A percentile compares a stretch with the other conserved stretches of the same genome.
phyloP scores from a whole-genome alignment of 1,140 invertebrate genomes.

The Pygmarrhopalites habei region DNA sequence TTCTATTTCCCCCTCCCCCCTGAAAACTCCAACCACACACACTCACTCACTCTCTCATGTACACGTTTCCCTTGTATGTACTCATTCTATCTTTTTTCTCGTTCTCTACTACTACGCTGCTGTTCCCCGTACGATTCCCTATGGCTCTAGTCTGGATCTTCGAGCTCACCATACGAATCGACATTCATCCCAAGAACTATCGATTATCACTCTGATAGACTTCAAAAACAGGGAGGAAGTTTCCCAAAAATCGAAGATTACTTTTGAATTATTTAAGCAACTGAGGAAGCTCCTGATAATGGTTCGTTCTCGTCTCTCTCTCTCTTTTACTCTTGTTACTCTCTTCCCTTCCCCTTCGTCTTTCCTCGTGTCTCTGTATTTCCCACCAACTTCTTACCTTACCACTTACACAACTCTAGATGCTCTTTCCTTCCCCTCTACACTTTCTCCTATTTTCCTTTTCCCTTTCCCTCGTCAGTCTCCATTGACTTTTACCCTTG shows the following conservation, averaged over 20 bases:
- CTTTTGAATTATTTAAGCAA: conserved; percentile 40
- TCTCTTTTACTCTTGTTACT: background rate
- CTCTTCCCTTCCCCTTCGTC: conserved; percentile 7
- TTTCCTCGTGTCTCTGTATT: conserved; percentile 10
- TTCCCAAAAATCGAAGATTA: conserved; percentile 36
- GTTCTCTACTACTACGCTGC: too few species aligned
- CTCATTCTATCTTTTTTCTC: conserved; percentile 17
- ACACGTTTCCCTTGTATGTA: background rate
- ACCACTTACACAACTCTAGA: background rate
- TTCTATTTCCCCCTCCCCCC: background rate
- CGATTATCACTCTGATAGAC: conserved; percentile 41
- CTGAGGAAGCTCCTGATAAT: conserved; percentile 33
- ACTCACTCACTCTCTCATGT: too few species aligned
- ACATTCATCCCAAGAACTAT: conserved; percentile 37
- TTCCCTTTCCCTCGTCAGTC: background rate
- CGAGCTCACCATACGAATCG: conserved; percentile 27
- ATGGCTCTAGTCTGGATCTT: conserved; percentile 39
- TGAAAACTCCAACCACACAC: too few species aligned
- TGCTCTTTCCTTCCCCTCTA: background rate
- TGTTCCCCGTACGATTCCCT: too few species aligned
- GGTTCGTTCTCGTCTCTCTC: conserved; percentile 23
- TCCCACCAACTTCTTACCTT: background rate
- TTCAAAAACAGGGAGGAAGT: conserved; percentile 37
- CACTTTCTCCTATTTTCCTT: conserved; percentile 9
- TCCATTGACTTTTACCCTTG: conserved; percentile 6